phyloP scores from a whole-genome alignment of 2,888 invertebrate genomes.

The Pristionchus mayeri region DNA sequence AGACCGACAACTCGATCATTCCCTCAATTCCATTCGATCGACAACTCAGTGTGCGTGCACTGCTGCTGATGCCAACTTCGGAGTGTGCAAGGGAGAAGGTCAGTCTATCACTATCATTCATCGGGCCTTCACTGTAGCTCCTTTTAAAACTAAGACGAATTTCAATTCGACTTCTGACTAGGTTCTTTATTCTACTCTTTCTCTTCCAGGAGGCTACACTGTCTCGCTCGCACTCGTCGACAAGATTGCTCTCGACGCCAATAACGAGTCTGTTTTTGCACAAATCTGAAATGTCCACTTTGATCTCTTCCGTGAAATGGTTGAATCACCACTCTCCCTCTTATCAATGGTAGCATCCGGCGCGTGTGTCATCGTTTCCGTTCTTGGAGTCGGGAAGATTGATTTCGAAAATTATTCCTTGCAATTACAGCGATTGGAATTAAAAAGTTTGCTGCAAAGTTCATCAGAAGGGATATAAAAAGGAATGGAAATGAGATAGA shows the following conservation, averaged over 20 bases:
- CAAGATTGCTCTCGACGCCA: conserved; percentile 25
- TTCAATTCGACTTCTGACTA: too few relatives aligned
- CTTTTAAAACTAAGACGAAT: too few relatives aligned
- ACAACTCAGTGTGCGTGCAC: conserved; percentile 39
- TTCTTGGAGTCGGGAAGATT: too few relatives aligned
- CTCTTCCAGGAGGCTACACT: conserved; percentile 20
- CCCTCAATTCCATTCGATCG: background rate
- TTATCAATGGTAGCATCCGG: background rate
- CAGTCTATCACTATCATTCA: background rate
- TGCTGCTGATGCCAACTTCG: conserved; percentile 1
- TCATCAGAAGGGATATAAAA: too few relatives aligned
- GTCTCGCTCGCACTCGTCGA: conserved; percentile 35
- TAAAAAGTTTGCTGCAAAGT: too few relatives aligned
- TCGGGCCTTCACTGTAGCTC: background rate
- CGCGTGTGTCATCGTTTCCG: background rate
- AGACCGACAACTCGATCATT: conserved; percentile 17
- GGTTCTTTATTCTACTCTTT: background rate
- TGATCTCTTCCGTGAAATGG: conserved; percentile 9
- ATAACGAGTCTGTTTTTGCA: background rate
- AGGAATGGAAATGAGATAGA: too few relatives aligned
- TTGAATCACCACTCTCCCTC: background rate
- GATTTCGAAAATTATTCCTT: too few relatives aligned
- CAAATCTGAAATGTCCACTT: background rate
- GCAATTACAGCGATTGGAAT: too few relatives aligned
- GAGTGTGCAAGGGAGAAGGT: conserved; percentile 46